A percentile compares a stretch with the other conserved stretches of the same genome.
phyloP scores from a whole-genome alignment of 2,113 vertebrate genomes.

The Atherinomorus stipes region DNA sequence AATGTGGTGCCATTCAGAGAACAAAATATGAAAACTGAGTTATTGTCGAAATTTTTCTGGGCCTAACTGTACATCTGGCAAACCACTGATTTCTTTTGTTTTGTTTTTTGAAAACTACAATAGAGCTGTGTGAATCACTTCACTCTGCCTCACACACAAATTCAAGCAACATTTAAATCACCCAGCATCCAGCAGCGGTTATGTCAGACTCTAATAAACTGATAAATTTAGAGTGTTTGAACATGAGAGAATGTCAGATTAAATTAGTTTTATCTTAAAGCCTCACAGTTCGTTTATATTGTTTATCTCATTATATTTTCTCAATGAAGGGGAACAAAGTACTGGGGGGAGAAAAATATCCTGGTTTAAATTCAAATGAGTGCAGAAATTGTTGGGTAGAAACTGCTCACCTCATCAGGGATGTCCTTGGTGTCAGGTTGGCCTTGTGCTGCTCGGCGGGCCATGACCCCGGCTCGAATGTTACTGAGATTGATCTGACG shows the following conservation, averaged over 20 bases:
- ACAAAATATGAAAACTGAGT: no score
- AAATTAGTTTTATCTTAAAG: background rate
- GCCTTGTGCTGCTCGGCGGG: slow-evolving; percentile 86
- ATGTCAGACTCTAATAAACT: background rate
- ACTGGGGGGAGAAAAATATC: no score
- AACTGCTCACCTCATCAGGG: slow-evolving; percentile 89
- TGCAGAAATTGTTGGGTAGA: slow-evolving; percentile 1
- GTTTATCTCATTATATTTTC: slow-evolving; percentile 6
- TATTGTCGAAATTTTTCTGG: no score
- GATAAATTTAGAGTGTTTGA: background rate
- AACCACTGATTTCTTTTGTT: no score
- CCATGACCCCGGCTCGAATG: slow-evolving; percentile 90
- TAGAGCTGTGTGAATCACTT: no score
- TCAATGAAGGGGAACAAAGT: no score
- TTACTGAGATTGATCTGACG: slow-evolving; percentile 98
- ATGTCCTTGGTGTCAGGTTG: slow-evolving; percentile 93
- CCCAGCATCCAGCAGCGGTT: background rate
- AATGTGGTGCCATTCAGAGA: no score
- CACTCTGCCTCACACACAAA: no score
- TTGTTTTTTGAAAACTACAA: no score
- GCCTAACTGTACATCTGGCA: no score
- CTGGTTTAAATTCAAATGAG: background rate
- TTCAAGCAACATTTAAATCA: background rate
- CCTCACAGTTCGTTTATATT: background rate
- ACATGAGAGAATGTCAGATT: slow-evolving; percentile 9